These are phyloP conservation scores for Fabriciana adippe DNA, from an alignment of 2,888 invertebrate species.

Conservation along the genomic window DNA sequence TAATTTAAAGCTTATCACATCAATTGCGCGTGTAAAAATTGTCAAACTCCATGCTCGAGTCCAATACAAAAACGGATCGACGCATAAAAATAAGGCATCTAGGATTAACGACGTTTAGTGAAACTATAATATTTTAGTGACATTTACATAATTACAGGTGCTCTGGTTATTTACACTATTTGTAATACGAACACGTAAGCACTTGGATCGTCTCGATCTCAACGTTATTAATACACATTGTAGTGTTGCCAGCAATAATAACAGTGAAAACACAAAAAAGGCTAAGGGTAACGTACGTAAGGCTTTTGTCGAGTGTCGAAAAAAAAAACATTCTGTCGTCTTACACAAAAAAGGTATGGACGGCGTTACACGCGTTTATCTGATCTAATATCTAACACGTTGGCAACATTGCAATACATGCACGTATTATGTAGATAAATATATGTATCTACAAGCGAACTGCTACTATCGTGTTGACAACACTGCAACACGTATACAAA, in stretches of 20 bases:
- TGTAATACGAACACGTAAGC: not conserved
- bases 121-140: slow-evolving; percentile 43
- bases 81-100: slow-evolving; percentile 41
- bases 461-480: no score
- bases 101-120: slow-evolving; percentile 26
- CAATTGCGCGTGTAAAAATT: slow-evolving; percentile 57
- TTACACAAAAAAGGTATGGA: not conserved
- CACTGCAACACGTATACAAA: not conserved
- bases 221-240: not conserved
- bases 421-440: not conserved
- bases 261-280: not conserved
- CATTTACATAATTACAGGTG: slow-evolving; percentile 55
- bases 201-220: not conserved
- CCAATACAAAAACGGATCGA: slow-evolving; percentile 33
- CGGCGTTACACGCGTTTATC: slow-evolving; percentile 4
- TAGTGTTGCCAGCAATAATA: not conserved
- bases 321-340: not conserved
- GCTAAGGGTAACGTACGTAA: not conserved
- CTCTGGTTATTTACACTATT: slow-evolving; percentile 46
- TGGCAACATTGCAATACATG: not conserved
- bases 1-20: slow-evolving; percentile 80
- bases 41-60: slow-evolving; percentile 26
- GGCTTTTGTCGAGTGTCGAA: not conserved
- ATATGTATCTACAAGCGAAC: slow-evolving; percentile 52
- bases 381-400: not conserved